phyloP scores from a whole-genome alignment of 2,797 vertebrate genomes.

The Sarcophilus harrisii region DNA sequence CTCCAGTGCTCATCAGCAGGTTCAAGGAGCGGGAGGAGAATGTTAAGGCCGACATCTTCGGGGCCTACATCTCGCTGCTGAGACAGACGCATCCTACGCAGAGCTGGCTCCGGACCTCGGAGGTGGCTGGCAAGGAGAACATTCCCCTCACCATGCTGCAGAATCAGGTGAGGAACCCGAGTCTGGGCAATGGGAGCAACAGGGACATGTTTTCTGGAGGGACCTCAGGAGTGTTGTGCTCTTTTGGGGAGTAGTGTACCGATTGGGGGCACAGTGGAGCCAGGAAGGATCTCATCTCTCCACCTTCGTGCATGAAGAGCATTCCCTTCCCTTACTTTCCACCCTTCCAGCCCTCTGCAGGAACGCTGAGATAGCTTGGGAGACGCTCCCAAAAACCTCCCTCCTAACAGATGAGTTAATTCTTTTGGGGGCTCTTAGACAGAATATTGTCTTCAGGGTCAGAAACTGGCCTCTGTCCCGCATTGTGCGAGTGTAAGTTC shows the following conservation, averaged over 20 bases:
- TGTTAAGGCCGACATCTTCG: slow-evolving; percentile 93
- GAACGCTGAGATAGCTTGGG: too few relatives aligned
- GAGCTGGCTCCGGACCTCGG: slow-evolving; percentile 80
- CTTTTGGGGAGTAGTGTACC: background rate
- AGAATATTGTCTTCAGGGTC: background rate
- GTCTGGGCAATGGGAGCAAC: background rate
- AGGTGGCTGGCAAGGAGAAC: slow-evolving; percentile 83
- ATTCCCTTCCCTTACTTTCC: background rate
- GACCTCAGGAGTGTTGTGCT: background rate
- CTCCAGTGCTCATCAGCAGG: slow-evolving; percentile 90
- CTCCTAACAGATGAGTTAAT: background rate
- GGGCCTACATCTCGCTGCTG: slow-evolving; percentile 90
- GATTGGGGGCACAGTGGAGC: too few relatives aligned
- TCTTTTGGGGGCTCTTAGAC: background rate
- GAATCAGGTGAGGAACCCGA: slow-evolving; percentile 87
- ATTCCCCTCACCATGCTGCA: slow-evolving; percentile 88
- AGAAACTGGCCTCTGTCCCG: background rate
- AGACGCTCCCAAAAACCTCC: too few relatives aligned
- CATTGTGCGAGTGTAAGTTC: accelerated
- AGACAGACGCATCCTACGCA: slow-evolving; percentile 89
- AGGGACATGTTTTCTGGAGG: background rate
- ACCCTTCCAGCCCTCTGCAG: background rate
- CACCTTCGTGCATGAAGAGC: background rate
- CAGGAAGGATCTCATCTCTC: background rate
- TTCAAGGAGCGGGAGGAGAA: slow-evolving; percentile 98